A percentile compares a stretch with the other conserved stretches of the same genome.
These are phyloP conservation scores for Xanthostigma xanthostigma DNA, from an alignment of 2,888 invertebrate genomes.

Conservation along the genomic window DNA sequence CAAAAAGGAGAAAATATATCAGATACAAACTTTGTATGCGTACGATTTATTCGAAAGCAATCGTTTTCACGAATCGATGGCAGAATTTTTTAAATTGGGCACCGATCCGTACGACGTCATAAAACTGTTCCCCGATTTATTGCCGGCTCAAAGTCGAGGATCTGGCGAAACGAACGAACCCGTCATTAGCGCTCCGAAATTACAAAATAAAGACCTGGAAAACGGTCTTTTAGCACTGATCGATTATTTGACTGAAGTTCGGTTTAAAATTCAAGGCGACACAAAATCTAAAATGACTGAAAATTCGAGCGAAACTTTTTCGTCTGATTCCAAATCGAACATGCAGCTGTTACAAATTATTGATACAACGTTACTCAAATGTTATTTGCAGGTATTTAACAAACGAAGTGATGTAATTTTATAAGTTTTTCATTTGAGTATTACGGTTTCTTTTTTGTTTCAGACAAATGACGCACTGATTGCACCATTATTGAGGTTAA, in stretches of 20 bases:
- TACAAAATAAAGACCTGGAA: slow-evolving; percentile 75
- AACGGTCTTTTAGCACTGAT: slow-evolving; percentile 78
- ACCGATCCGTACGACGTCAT: slow-evolving; percentile 95
- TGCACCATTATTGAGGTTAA: slow-evolving; percentile 75
- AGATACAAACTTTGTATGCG: slow-evolving; percentile 83
- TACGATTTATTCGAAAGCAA: slow-evolving; percentile 82
- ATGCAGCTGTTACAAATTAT: slow-evolving; percentile 75
- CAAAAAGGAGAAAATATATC: slow-evolving; percentile 63
- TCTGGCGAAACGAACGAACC: slow-evolving; percentile 26
- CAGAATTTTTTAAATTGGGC: slow-evolving; percentile 73
- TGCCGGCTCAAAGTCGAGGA: slow-evolving; percentile 31
- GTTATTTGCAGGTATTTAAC: slow-evolving; percentile 67
- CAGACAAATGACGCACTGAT: slow-evolving; percentile 92
- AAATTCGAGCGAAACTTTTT: slow-evolving; percentile 26
- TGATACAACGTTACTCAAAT: slow-evolving; percentile 92
- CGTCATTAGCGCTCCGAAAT: slow-evolving; percentile 33
- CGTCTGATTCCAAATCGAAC: slow-evolving; percentile 33
- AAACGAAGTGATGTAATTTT: background rate
- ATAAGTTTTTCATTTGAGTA: slow-evolving; percentile 3
- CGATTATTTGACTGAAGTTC: slow-evolving; percentile 72
- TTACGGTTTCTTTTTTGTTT: slow-evolving; percentile 15
- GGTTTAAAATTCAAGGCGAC: slow-evolving; percentile 36
- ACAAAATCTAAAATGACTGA: slow-evolving; percentile 25
- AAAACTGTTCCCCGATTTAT: slow-evolving; percentile 80
- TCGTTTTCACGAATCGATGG: slow-evolving; percentile 81